Evolutionary conservation across 2,888 invertebrate genomes (phyloP).

Genomic region (Taenaris catops): DNA sequence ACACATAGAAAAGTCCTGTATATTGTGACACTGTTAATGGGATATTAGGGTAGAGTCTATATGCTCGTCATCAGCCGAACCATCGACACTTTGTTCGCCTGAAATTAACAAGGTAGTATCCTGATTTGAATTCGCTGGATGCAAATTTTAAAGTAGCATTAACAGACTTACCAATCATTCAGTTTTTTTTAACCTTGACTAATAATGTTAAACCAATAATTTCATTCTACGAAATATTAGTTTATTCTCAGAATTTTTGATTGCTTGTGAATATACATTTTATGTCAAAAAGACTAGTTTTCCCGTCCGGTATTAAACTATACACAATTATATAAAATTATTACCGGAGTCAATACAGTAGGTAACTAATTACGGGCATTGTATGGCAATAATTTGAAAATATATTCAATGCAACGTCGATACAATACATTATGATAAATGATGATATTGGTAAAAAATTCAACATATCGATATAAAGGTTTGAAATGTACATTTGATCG

Average conservation of each 20-base stretch:
- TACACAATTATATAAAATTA: no score
- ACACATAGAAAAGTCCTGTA: no score
- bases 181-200: no score
- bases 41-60: no score
- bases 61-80: slow-evolving; percentile 63
- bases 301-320: no score
- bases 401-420: slow-evolving; percentile 16
- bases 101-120: slow-evolving; percentile 46
- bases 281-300: no score
- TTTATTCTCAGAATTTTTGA: no score
- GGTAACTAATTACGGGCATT: slow-evolving; percentile 8
- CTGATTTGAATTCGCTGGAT: slow-evolving; percentile 17
- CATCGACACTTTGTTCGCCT: slow-evolving; percentile 59
- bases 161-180: slow-evolving; percentile 9
- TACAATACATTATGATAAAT: slow-evolving; percentile 21
- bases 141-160: slow-evolving; percentile 14
- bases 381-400: slow-evolving; percentile 15
- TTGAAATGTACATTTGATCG: slow-evolving; percentile 14
- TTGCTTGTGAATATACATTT: no score
- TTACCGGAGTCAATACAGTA: slow-evolving; percentile 1
- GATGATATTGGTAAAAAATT: slow-evolving; percentile 19
- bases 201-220: no score
- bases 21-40: no score
- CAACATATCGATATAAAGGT: slow-evolving; percentile 11
- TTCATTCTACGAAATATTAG: no score